Evolutionary conservation across 2,113 vertebrate species (phyloP), one percentile per base, ranked within the genome.

Genomic region (Leuciscus idus): DNA sequence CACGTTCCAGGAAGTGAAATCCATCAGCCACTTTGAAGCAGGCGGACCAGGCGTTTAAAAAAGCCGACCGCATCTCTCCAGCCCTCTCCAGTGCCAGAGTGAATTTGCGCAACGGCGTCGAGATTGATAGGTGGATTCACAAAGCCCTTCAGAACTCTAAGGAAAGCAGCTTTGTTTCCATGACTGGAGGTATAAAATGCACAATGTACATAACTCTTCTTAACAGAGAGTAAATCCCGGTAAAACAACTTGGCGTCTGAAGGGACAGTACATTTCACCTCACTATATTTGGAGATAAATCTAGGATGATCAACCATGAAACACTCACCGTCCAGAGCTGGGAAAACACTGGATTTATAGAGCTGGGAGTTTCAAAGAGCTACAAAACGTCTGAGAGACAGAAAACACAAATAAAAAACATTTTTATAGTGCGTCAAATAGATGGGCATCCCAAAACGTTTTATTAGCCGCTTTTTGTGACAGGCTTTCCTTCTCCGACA

Each of bases 261-360:
- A 86, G 89, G 91, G 90, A 90, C 91, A 94, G 93, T 94, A 92
- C 92, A 92, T 94, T 94, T 93, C 84, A 87, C 90, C 86, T 91
- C 89, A 92, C 92, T 93, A 93, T 95, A 93, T 95, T 94, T 93
- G 92, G 92, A 94, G 92, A 95, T 95, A 95, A 95, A 95, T 95
- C 94, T 95, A 90, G 89, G 90, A 92, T 92, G 92, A 94, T 93
- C 91, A 92, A 84, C 91, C 91, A 89, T 92, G 92, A 95, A 94
- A 93, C 91, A 91, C 92, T 94, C 91, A 68, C 87, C 87, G 85
- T 92, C 81, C 85, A 89, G 89, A 85, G 88, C 85, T 84, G 70
- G 43, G 64, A 88, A 88, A 88, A 87, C 87, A 86, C 86, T 55
- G 87, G 91, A 93, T 94, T 94, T 94, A 95, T 92, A 88, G 89